Conservation (phyloP, 2,797 vertebrate species). For the Natrix natrix region DNA sequence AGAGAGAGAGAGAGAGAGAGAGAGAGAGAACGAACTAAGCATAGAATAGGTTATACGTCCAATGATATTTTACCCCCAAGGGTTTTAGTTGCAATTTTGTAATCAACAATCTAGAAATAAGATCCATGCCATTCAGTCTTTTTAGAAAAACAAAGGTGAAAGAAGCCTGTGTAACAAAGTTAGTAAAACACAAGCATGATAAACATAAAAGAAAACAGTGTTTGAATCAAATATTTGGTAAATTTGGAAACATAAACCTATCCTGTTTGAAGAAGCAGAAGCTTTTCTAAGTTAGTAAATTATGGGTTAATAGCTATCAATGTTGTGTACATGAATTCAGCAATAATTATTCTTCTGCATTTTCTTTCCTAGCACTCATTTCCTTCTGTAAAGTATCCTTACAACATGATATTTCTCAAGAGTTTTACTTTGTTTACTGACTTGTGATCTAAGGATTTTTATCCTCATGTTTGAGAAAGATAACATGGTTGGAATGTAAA, state of each 20-base stretch:
- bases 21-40: background rate
- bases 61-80: background rate
- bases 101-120: background rate
- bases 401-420: conserved; percentile 18
- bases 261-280: background rate
- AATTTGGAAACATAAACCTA: background rate
- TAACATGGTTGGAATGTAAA: background rate
- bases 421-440: background rate
- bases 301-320: background rate
- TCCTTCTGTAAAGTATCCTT: background rate
- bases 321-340: conserved; percentile 5
- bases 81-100: background rate
- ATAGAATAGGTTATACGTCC: background rate
- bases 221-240: background rate
- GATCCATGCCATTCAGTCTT: background rate
- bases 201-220: background rate
- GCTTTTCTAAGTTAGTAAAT: background rate
- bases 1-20: no score
- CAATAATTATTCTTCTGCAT: background rate
- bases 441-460: conserved; percentile 11
- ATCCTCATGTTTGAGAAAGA: conserved; percentile 11
- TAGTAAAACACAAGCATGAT: background rate
- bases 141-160: background rate
- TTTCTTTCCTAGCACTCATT: background rate
- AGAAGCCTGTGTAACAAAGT: background rate